Conservation (phyloP, 2,888 invertebrate species). For the Eueremaeus valkanovi region DNA sequence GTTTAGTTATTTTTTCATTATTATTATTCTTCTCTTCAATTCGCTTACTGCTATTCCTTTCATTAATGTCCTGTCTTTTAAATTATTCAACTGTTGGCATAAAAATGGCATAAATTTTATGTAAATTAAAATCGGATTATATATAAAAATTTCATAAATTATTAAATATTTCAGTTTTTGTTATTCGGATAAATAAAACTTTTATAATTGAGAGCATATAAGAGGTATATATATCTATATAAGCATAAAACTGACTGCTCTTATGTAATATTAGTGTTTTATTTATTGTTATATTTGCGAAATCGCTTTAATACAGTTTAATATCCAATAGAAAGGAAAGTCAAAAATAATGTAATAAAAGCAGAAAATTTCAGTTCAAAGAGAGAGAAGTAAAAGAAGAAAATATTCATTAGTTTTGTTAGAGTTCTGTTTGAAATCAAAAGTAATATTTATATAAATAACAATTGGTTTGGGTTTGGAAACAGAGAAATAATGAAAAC, state of each 20-base stretch:
- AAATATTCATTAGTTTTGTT: background rate
- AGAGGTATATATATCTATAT: background rate
- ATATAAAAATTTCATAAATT: background rate
- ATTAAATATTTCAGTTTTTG: background rate
- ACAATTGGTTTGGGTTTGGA: background rate
- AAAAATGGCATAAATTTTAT: background rate
- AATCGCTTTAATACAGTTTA: constrained; percentile 5
- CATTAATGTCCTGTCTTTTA: constrained; percentile 21
- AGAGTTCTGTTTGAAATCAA: background rate
- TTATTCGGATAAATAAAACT: background rate
- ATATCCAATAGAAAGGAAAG: constrained; percentile 4
- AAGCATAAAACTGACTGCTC: background rate
- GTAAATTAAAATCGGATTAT: constrained; percentile 29
- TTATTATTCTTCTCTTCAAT: no score
- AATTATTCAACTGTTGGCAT: background rate
- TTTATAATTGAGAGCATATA: background rate
- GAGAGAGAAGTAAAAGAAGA: no score
- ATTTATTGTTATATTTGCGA: background rate
- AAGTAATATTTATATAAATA: constrained; percentile 19
- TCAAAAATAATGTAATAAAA: constrained; percentile 4
- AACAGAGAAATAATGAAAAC: constrained; percentile 13
- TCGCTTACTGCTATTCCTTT: background rate
- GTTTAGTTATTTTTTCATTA: background rate
- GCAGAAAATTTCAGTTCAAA: background rate
- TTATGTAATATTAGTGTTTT: background rate